These are phyloP conservation scores for Xiphorhynchus erythropygius DNA, from an alignment of 2,797 vertebrate genomes.

Conservation along the genomic window DNA sequence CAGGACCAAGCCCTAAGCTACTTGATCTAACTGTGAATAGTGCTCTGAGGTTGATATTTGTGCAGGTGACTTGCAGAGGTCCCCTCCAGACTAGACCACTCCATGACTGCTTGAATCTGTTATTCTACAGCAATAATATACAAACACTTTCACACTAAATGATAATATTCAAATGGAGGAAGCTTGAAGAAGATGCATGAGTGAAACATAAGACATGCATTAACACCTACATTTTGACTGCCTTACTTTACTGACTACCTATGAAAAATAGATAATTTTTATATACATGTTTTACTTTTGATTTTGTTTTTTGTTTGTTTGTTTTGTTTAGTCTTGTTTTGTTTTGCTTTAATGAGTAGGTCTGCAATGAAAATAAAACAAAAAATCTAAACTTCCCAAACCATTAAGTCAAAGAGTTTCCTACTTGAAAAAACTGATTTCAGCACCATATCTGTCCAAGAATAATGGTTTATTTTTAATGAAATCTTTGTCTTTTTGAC, in stretches of 20 bases:
- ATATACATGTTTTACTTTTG: not conserved
- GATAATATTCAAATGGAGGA: not conserved
- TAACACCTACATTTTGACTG: not conserved
- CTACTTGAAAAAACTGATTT: not conserved
- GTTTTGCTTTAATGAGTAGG: not conserved
- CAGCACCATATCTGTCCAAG: not conserved
- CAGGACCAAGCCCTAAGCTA: rapidly evolving
- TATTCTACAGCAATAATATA: not conserved
- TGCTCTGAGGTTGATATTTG: not conserved
- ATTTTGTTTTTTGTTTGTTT: too few relatives aligned
- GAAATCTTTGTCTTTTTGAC: not conserved
- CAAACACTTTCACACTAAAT: not conserved
- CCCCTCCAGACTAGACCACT: not conserved
- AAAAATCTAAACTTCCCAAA: not conserved
- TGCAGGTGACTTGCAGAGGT: not conserved
- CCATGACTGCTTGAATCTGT: not conserved
- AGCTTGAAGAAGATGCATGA: not conserved
- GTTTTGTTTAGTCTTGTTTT: not conserved
- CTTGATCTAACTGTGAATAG: not conserved
- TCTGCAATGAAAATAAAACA: not conserved
- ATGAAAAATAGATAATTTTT: not conserved
- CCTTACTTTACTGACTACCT: too few relatives aligned
- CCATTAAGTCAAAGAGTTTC: rapidly evolving
- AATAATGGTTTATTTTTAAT: not conserved
- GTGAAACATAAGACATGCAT: not conserved